Evolutionary conservation across 2,888 invertebrate species (phyloP).

Genomic region (Nomada flava): DNA sequence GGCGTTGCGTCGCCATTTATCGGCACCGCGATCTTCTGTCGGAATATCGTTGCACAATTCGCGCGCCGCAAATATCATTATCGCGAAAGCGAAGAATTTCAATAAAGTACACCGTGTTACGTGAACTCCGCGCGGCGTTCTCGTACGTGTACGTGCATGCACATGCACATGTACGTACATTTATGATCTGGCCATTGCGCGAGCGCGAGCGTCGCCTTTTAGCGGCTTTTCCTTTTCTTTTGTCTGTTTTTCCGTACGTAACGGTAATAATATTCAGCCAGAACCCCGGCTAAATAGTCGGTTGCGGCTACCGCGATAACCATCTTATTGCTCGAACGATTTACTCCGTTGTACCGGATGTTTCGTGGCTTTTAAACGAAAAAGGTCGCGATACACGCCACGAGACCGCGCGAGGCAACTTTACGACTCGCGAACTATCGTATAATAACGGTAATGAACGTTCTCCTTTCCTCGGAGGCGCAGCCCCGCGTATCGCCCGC

Average conservation of each 20-base stretch:
- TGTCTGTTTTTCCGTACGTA: constrained; percentile 22
- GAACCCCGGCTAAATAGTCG: constrained; percentile 39
- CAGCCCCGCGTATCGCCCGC: neutral
- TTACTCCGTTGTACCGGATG: constrained; percentile 42
- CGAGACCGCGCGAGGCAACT: neutral
- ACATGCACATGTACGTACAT: neutral
- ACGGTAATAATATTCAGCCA: constrained; percentile 50
- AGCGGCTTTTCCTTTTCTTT: constrained; percentile 20
- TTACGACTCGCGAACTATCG: constrained; percentile 48
- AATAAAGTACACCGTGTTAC: constrained; percentile 40
- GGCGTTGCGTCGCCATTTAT: constrained; percentile 44
- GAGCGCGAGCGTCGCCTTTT: constrained; percentile 30
- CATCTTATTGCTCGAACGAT: constrained; percentile 50
- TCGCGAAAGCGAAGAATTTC: constrained; percentile 57
- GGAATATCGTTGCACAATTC: constrained; percentile 52
- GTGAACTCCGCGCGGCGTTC: constrained; percentile 17
- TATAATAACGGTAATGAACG: constrained; percentile 54
- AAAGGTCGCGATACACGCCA: constrained; percentile 34
- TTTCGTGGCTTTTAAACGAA: constrained; percentile 27
- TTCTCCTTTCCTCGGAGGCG: constrained; percentile 14
- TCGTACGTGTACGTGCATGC: neutral
- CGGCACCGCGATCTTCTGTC: constrained; percentile 49
- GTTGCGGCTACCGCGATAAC: constrained; percentile 50
- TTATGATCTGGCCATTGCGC: constrained; percentile 20
- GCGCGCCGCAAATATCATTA: constrained; percentile 56